Evolutionary conservation across 2,113 vertebrate species (phyloP).

Genomic region (Himantopus leucocephalus): DNA sequence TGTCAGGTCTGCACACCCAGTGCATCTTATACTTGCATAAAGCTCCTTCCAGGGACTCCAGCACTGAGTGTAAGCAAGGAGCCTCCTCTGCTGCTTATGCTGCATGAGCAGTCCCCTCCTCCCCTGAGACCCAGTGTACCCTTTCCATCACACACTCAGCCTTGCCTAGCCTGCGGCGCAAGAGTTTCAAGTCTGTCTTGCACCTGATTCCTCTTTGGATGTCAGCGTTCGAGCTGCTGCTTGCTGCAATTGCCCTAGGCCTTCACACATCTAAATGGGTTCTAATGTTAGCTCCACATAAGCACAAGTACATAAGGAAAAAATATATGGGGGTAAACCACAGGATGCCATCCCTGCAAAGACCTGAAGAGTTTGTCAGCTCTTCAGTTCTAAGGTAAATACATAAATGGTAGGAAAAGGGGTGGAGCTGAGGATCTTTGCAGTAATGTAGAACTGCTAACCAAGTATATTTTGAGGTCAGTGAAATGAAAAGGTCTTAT

Average conservation of each 20-base stretch:
- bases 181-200: background rate
- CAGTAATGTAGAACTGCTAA: background rate
- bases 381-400: background rate
- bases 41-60: background rate
- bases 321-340: background rate
- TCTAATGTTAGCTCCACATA: background rate
- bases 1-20: background rate
- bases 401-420: background rate
- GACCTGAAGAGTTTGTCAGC: background rate
- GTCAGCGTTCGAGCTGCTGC: background rate
- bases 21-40: background rate
- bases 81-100: background rate
- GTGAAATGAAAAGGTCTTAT: background rate
- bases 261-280: background rate
- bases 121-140: background rate
- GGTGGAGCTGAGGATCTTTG: background rate
- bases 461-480: constrained; percentile 8
- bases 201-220: background rate
- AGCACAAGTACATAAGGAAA: background rate
- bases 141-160: background rate
- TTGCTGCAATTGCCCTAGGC: background rate
- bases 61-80: background rate
- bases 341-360: background rate
- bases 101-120: background rate
- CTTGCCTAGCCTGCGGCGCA: background rate